Evolutionary conservation across 2,113 vertebrate species (phyloP), one percentile per base, ranked within the genome.

Genomic region (Philantomba maxwellii): DNA sequence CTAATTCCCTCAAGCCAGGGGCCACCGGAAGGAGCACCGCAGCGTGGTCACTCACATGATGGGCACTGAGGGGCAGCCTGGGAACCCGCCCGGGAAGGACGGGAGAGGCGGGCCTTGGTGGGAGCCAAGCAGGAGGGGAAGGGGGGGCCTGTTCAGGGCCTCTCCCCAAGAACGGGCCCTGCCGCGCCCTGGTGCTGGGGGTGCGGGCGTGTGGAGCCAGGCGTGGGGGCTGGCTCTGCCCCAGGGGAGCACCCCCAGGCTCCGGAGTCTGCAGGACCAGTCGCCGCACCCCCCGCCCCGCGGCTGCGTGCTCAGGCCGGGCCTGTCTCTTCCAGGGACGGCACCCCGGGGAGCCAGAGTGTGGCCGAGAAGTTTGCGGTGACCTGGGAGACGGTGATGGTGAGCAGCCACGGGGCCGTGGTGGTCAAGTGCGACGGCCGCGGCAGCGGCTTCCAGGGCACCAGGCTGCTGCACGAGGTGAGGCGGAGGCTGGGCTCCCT

Each of bases 401-500:
- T 99, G 98, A 99, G 99, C 98, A 99, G 99, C 94, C 99, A 99
- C 15, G 98, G 98, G 0, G 99, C 98, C 30, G 98, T 99, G 1
- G 99, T 99, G 97, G 97, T 99, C 36, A 99, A 99, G 17, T 99
- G 99, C 0, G 99, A 99, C 0, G 99, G 99, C 0, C 99, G 99
- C 0, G 99, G 99, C 91, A 99, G 99, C 1, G 99, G 99, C 86
- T 99, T 99, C 98, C 99, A 99, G 95, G 99, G 99, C 0, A 99
- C 99, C 87, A 99, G 99, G 95, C 97, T 99, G 6, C 98, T 99
- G 89, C 99, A 99, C 1, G 99, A 99, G 49, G 98, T 99, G 81
- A 99, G 99, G 97, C 99, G 98, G 94, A 99, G 96, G 81, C 98
- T 99, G 98, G 99, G 99, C 17, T 33, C 98, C 36, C 96, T 99